Evolutionary conservation across 1,140 invertebrate species (phyloP), one percentile per base, ranked within the genome.

Genomic region (Diorhabda carinulata): DNA sequence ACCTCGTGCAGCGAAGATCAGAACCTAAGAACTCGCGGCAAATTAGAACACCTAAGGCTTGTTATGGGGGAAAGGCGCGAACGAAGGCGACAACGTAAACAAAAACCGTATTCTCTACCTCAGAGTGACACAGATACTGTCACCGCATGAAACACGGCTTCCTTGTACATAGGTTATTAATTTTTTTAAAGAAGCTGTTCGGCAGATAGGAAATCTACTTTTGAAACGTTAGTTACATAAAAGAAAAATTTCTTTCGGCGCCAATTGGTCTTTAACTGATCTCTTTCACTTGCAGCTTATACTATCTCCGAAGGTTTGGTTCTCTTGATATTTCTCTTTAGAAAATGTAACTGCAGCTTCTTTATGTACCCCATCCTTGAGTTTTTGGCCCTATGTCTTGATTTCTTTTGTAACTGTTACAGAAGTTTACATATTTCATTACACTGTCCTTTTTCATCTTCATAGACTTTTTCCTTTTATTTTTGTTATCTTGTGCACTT

Each of bases 41-140:
- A 96, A 81, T 86, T 96, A 81, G 90, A 93, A 77, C 91, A 92
- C 65, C 83, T 96, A 9, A 88, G 92, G 69, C 83, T 93, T 41
- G 92, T 96, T 44, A 92, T 97, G 92, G 92, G 94, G 73, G 92
- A 96, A 79, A 87, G 91, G 73, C 88, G 93, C 64, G 91, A 92
- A 69, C 86, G 91, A 66, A 87, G 93, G 45, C 89, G 90, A 78
- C 92, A 91, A 4, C 86, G 93, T 67, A 89, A 93, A 74, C 85
- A 92, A 4, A 89, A 91, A 72, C 92, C 92, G 2, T 94, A 93
- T 76, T 85, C 87, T 3, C 84, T 84, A 3, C 83, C 78, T 58
- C 75, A 76, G 57, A 76, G 70, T 73, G 73, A 78, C 66, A 74
- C 73, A 70, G 76, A 79, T 72, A 78, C 78, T 56, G 78, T 81